Evolutionary conservation across 2,797 vertebrate species (phyloP), one percentile per base, ranked within the genome.

Genomic region (Allobates femoralis): DNA sequence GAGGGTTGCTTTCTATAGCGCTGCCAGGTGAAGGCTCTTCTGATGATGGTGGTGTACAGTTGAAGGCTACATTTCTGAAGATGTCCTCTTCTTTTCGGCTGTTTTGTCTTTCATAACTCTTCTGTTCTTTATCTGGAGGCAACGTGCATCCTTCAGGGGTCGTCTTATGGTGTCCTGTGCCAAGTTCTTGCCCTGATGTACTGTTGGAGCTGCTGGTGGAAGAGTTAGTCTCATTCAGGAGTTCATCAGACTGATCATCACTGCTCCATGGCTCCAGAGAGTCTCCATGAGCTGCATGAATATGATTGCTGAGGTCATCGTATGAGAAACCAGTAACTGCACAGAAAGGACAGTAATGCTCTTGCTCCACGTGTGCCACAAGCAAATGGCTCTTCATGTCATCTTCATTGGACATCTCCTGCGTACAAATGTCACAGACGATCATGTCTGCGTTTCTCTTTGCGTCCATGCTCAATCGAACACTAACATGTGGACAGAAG

Each of bases 301-400:
- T 93, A 90, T 97, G 96, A 89, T 94, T 91, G 88, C 87, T 91
- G 32, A 97, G 94, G 87, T 96, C 95, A 74, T 96, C 94, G 12
- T 95, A 95, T 67, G 92, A 93, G 26, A 96, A 90, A 1, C 95
- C 95, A 3, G 94, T 93, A 73, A 96, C 88, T 1, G 93, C 93
- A 85, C 96, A 97, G 66, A 97, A 93, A 0, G 96, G 96, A 78
- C 96, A 97, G 28, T 53, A 53, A 85, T 92, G 79, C 77, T 93
- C 89, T 73, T 91, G 93, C 89, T 97, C 96, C 86, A 93, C 83
- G 90, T 97, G 96, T 79, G 88, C 93, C 32, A 96, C 90, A 16
- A 96, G 91, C 30, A 96, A 90, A 79, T 97, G 96, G 4, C 94
- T 93, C 91, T 91, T 96, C 95, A 96, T 93, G 71, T 96, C 96